Conservation (phyloP, 2,888 invertebrate species). For the Pterobdella sp. region DNA sequence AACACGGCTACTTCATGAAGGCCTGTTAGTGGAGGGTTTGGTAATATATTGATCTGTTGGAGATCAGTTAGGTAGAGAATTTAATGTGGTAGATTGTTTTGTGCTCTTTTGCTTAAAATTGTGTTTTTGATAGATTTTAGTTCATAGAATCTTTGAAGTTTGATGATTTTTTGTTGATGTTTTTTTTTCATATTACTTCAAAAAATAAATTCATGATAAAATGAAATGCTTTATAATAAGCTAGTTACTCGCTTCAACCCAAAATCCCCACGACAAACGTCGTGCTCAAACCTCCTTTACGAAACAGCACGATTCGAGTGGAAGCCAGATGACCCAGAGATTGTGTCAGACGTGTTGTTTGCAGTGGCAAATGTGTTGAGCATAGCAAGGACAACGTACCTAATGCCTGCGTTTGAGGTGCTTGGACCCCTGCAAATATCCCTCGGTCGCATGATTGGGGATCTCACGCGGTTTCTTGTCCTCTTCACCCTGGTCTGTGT, state of each 20-base stretch:
- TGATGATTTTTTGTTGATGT: neutral
- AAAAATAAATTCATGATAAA: neutral
- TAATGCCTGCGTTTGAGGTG: slow-evolving; percentile 52
- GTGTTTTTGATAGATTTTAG: too few species aligned
- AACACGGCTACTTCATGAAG: slow-evolving; percentile 38
- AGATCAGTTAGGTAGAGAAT: too few species aligned
- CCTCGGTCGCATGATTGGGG: slow-evolving; percentile 50
- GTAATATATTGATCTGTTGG: too few species aligned
- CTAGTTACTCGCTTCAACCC: neutral
- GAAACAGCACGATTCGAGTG: slow-evolving; percentile 51
- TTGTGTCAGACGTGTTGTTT: slow-evolving; percentile 51
- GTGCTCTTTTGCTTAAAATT: neutral
- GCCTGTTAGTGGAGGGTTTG: slow-evolving; percentile 36
- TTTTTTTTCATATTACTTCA: neutral
- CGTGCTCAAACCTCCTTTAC: too few species aligned
- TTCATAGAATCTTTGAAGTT: too few species aligned
- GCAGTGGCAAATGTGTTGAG: slow-evolving; percentile 51
- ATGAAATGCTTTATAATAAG: neutral
- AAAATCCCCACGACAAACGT: too few species aligned
- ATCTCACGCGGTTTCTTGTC: slow-evolving; percentile 51
- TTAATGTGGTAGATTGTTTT: too few species aligned
- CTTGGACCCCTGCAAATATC: slow-evolving; percentile 51
- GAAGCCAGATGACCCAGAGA: slow-evolving; percentile 50
- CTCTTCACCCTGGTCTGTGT: slow-evolving; percentile 49
- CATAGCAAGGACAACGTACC: slow-evolving; percentile 51